These are phyloP conservation scores for Neolamprologus brichardi DNA, from an alignment of 2,113 vertebrate genomes.

Conservation along the genomic window DNA sequence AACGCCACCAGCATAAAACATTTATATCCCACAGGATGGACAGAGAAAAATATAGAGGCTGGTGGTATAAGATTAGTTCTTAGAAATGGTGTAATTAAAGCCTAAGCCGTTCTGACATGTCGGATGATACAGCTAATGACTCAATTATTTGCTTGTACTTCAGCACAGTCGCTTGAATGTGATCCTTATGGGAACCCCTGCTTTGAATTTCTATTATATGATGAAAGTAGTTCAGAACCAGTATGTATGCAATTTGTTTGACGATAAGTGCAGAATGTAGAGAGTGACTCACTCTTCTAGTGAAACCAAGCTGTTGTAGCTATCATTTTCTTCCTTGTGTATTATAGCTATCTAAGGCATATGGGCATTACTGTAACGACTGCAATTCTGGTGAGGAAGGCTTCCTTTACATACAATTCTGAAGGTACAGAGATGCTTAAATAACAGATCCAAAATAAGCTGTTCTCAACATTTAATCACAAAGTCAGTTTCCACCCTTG, in stretches of 20 bases:
- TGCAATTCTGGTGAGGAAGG: neutral
- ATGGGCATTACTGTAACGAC: neutral
- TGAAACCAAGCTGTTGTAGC: neutral
- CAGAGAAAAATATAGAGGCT: neutral
- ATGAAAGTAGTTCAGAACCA: neutral
- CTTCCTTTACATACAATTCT: neutral
- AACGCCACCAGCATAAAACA: conserved; percentile 63
- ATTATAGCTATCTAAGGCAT: neutral
- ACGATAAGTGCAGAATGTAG: neutral
- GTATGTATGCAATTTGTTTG: neutral
- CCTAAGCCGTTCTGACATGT: neutral
- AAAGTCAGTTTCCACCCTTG: neutral
- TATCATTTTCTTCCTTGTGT: neutral
- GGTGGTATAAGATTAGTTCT: neutral
- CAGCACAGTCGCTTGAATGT: neutral
- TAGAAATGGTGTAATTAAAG: conserved; percentile 11
- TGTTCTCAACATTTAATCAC: neutral
- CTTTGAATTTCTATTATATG: neutral
- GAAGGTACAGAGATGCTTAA: neutral
- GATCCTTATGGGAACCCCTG: neutral
- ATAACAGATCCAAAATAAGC: conserved; percentile 10
- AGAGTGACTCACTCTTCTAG: neutral
- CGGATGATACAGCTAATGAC: conserved; percentile 12
- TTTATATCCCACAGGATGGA: conserved; percentile 45
- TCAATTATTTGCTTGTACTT: conserved; percentile 7